These are phyloP conservation scores for Ceriagrion tenellum DNA, from an alignment of 2,888 invertebrate genomes.

Conservation along the genomic window DNA sequence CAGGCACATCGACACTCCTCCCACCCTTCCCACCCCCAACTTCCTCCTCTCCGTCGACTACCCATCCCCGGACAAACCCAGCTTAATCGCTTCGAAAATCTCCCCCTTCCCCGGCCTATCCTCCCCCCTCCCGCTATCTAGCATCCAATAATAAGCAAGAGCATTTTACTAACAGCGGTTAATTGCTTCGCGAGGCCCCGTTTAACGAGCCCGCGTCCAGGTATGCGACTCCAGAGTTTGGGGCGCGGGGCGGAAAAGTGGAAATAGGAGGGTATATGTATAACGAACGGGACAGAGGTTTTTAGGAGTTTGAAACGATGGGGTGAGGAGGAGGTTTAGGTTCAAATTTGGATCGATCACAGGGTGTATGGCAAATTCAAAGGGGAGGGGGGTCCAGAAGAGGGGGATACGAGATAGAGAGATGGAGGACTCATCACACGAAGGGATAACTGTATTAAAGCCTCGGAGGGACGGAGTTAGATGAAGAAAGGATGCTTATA, in stretches of 20 bases:
- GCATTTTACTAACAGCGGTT: conserved; percentile 45
- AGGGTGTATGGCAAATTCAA: background rate
- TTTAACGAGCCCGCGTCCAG: conserved; percentile 57
- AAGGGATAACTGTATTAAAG: conserved; percentile 44
- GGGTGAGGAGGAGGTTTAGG: background rate
- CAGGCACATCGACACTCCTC: background rate
- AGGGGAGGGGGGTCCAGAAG: background rate
- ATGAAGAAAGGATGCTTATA: conserved; percentile 38
- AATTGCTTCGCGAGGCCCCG: conserved; percentile 43
- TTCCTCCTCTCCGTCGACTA: no score
- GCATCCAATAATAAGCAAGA: conserved; percentile 6
- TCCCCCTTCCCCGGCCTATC: background rate
- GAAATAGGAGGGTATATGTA: no score
- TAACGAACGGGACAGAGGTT: background rate
- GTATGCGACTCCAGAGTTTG: background rate
- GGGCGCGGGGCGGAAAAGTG: no score
- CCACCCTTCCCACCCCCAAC: background rate
- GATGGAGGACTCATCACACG: background rate
- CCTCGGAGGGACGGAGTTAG: background rate
- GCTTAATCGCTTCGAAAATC: conserved; percentile 26
- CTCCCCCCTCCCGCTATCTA: no score
- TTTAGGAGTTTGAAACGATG: background rate
- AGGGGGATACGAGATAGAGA: background rate
- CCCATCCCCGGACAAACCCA: background rate
- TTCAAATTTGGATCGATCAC: background rate